Conservation (phyloP, 2,797 vertebrate species). For the Semaprochilodus insignis region DNA sequence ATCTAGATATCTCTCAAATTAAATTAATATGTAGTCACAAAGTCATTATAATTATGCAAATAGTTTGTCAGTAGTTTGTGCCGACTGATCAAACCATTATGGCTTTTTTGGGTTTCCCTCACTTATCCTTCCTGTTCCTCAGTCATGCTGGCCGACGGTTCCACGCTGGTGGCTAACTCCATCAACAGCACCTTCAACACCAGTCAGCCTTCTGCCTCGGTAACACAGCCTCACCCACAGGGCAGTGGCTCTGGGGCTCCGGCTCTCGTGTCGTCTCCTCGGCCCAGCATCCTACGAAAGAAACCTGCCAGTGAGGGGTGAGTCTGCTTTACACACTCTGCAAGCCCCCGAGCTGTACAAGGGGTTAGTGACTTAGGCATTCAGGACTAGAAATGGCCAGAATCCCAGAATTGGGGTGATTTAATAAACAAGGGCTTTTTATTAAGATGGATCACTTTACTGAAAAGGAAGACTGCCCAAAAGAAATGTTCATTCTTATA, state of each 20-base stretch:
- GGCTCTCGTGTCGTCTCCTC: constrained; percentile 90
- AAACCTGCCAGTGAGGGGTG: constrained; percentile 93
- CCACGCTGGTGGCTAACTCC: constrained; percentile 90
- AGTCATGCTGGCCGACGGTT: constrained; percentile 92
- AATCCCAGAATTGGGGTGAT: too few species aligned
- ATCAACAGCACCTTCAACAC: constrained; percentile 89
- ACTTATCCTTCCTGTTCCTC: constrained; percentile 1
- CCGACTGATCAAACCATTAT: too few species aligned
- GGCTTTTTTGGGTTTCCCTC: too few species aligned
- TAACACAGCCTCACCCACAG: constrained; percentile 92
- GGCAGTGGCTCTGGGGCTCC: constrained; percentile 84
- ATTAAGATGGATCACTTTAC: neutral
- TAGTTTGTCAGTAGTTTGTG: too few species aligned
- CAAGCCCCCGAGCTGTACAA: neutral
- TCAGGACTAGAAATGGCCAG: neutral
- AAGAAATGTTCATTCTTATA: neutral
- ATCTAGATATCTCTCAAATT: too few species aligned
- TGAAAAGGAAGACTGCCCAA: neutral
- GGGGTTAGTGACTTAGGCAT: neutral
- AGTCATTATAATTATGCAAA: too few species aligned
- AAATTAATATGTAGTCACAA: too few species aligned
- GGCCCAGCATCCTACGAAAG: constrained; percentile 97
- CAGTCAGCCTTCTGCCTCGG: constrained; percentile 87
- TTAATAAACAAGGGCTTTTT: neutral
- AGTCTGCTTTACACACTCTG: constrained; percentile 49